Conservation (phyloP, 2,888 invertebrate species). For the Hybos culiciformis region DNA sequence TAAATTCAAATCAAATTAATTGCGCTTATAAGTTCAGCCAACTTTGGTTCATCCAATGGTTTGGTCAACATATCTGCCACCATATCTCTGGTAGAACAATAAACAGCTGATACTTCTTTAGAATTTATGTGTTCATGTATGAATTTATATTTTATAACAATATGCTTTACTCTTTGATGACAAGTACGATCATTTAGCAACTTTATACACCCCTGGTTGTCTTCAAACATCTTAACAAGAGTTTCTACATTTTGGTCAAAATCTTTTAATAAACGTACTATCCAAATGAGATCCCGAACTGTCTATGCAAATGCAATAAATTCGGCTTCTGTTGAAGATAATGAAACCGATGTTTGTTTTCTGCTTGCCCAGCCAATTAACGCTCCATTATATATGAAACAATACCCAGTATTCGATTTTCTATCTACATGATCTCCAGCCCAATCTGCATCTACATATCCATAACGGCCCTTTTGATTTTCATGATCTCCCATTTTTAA, state of each 20-base stretch:
- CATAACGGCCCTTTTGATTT: background rate
- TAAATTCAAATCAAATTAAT: background rate
- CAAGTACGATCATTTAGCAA: background rate
- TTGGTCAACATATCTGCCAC: constrained; percentile 1
- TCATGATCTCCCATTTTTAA: background rate
- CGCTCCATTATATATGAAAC: constrained; percentile 8
- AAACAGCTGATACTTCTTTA: background rate
- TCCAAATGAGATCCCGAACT: background rate
- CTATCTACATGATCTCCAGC: constrained; percentile 17
- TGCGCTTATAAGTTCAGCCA: background rate
- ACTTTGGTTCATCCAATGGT: background rate
- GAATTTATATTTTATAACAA: background rate
- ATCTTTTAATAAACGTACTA: background rate
- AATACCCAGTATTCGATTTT: constrained; percentile 20
- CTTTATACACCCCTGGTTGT: background rate
- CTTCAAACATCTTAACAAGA: background rate
- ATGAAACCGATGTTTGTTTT: constrained; percentile 14
- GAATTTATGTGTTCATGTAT: background rate
- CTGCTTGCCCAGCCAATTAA: constrained; percentile 17
- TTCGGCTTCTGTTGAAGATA: background rate
- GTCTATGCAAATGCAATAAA: background rate
- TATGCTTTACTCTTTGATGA: background rate
- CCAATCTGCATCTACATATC: constrained; percentile 16
- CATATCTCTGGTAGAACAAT: background rate
- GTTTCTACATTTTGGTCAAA: background rate